Evolutionary conservation across 2,797 vertebrate species (phyloP), one percentile per base, ranked within the genome.

Genomic region (Falco concolor): DNA sequence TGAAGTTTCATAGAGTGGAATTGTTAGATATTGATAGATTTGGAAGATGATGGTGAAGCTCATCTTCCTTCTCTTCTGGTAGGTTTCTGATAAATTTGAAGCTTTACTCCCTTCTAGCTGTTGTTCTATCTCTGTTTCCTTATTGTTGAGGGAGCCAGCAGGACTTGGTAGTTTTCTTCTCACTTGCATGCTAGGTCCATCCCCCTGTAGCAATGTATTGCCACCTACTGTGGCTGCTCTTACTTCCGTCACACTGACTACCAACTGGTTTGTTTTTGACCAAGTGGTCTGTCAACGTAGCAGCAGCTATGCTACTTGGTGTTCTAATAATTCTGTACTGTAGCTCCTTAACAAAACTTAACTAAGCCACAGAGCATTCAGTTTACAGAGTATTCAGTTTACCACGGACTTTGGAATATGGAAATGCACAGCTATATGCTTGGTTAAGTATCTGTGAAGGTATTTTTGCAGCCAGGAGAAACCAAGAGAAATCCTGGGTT

Each of bases 61-160:
- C 40, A 60, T 32, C 61, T 87, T 88, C 32, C 10, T 72, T 63
- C 49, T 82, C 23, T 78, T 68, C 3, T 6, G 54, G 13, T 42
- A 45, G 40, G 17, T 85, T 83, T 82, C 59, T 69, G 63, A 36
- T 89, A 91, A 95, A 91, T 80, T 79, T 96, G 93, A 95, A 94
- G 80, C 95, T 94, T 77, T 97, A 82, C 91, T 96, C 90, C 91
- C 94, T 93, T 96, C 93, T 96, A 96, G 94, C 94, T 96, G 93
- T 83, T 95, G 84, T 34, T 88, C 24, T 49, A 9, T 70, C 70
- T 72, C 49, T 6, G 5, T 73, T 87, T 67, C 76, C 47, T 63
- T 69, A 30, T 67, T 92, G 50, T 13, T 63, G 67, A 47, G 19
- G 47, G 59, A 61, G 11, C 18, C 69, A 78, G 40, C 54, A 84